Base-by-base conservation (phyloP, 1,140 invertebrate species). In the Condylostylus longicornis region DNA sequence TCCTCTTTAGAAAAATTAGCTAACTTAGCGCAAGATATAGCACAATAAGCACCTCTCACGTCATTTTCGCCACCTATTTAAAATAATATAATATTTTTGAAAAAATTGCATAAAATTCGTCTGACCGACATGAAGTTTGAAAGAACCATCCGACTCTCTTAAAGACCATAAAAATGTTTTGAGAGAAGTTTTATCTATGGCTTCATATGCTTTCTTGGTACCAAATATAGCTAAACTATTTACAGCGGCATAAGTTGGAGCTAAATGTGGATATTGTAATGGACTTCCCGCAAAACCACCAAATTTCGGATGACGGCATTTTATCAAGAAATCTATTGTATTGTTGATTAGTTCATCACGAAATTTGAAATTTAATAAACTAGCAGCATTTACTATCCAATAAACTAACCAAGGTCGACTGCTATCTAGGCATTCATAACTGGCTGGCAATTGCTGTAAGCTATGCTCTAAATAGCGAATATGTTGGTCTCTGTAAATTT, bases 51-150 rank as follows among this genome's bases (percentile, higher is more conserved):
- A 18, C 90, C 93, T 51, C 93, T 71, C 17, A 98, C 83, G 63
- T 99, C 95, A 15, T 81, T 70, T 69, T 98, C 95, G n/a, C 95
- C 93, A 49, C 82, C n/a, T n/a, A n/a, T n/a, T n/a, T n/a, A n/a
- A n/a, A n/a, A n/a, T n/a, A n/a, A n/a, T n/a, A n/a, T n/a, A n/a
- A n/a, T n/a, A n/a, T n/a, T n/a, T n/a, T n/a, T n/a, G n/a, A n/a
- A n/a, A n/a, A n/a, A n/a, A n/a, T n/a, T n/a, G n/a, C n/a, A n/a
- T n/a, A n/a, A n/a, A n/a, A n/a, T n/a, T n/a, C n/a, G n/a, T n/a
- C n/a, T n/a, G n/a, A n/a, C n/a, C 84, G 35, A 74, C 70, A 58
- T 98, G 90, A 68, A 98, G 75, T 23, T 69, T 69, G 66, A 94
- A 98, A 25, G 85, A 79, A 22, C 94, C 94, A 64, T 96, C 82